phyloP scores from a whole-genome alignment of 2,888 invertebrate genomes.

The Zhuqinia jingwanae region DNA sequence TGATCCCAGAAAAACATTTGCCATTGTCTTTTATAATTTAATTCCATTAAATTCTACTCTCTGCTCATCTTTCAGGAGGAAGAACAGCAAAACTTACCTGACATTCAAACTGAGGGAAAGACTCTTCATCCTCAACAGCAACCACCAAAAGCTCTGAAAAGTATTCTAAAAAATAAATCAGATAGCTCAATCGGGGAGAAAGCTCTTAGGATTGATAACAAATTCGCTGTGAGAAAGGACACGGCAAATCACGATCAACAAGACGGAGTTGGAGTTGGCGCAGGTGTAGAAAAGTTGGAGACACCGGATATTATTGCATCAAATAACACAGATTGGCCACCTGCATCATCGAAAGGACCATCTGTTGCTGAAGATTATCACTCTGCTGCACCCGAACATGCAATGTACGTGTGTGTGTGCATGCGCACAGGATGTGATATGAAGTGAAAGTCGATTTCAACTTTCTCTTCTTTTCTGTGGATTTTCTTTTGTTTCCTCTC shows the following conservation, averaged over 20 bases:
- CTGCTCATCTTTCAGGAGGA: slow-evolving; percentile 40
- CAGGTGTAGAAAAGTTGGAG: slow-evolving; percentile 42
- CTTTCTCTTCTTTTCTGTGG: slow-evolving; percentile 21
- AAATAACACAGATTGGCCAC: slow-evolving; percentile 55
- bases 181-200: slow-evolving; percentile 78
- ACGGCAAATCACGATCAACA: background rate
- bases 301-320: slow-evolving; percentile 57
- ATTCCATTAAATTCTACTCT: too few relatives aligned
- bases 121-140: slow-evolving; percentile 23
- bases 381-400: slow-evolving; percentile 71
- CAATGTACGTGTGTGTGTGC: slow-evolving; percentile 44
- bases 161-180: slow-evolving; percentile 79
- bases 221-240: slow-evolving; percentile 68
- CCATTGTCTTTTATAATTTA: too few relatives aligned
- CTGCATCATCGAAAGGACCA: slow-evolving; percentile 53
- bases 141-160: slow-evolving; percentile 78
- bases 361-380: slow-evolving; percentile 69
- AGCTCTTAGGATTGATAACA: slow-evolving; percentile 73
- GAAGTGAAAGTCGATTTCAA: slow-evolving; percentile 24
- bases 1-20: too few relatives aligned
- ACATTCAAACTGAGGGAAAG: slow-evolving; percentile 56
- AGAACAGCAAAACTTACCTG: slow-evolving; percentile 44
- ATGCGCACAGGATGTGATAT: slow-evolving; percentile 6
- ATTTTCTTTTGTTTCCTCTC: slow-evolving; percentile 9
- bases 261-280: background rate